phyloP scores from a whole-genome alignment of 2,797 vertebrate genomes.

The Fringilla coelebs region DNA sequence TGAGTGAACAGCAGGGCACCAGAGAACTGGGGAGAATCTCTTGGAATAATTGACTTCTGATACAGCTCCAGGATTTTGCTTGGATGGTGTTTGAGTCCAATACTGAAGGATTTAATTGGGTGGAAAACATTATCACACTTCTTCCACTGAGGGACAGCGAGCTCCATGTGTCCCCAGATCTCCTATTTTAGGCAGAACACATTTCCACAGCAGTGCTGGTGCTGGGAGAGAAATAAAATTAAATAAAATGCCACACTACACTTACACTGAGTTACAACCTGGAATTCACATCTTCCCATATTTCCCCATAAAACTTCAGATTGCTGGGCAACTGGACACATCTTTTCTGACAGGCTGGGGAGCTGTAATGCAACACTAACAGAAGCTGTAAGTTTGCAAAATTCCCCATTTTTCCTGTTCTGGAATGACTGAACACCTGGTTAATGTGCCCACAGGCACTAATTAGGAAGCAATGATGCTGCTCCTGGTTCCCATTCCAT shows the following conservation, averaged over 20 bases:
- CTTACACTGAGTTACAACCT: not conserved
- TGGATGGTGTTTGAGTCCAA: not conserved
- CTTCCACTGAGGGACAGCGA: not conserved
- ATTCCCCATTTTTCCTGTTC: not conserved
- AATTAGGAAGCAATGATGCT: conserved; percentile 61
- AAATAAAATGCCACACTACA: not conserved
- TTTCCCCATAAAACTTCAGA: not conserved
- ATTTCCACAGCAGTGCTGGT: not conserved
- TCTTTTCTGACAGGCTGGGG: not conserved
- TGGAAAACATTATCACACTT: not conserved
- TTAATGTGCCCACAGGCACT: conserved; percentile 72
- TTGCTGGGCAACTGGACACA: not conserved
- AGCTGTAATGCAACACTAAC: not conserved
- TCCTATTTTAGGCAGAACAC: not conserved
- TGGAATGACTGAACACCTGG: conserved; percentile 72
- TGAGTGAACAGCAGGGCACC: not conserved
- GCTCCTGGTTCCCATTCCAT: conserved; percentile 50
- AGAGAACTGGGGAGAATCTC: not conserved
- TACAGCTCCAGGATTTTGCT: not conserved
- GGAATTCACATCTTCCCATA: not conserved
- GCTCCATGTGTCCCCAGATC: not conserved
- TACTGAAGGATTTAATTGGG: not conserved
- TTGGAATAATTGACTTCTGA: not conserved
- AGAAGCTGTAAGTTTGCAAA: not conserved
- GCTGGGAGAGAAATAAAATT: not conserved